phyloP scores from a whole-genome alignment of 2,797 vertebrate species.

The Alectoris magna region DNA sequence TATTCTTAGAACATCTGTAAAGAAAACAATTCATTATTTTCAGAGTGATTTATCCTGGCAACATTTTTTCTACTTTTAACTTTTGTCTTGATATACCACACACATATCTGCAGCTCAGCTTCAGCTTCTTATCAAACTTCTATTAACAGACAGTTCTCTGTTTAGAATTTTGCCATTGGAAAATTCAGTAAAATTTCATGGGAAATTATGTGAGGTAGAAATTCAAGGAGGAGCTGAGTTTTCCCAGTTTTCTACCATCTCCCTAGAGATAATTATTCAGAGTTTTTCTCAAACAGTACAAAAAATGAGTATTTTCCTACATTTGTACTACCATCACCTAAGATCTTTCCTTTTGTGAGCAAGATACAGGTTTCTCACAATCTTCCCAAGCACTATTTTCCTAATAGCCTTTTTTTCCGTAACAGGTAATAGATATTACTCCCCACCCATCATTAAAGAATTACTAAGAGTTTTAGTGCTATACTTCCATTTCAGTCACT shows the following conservation, averaged over 20 bases:
- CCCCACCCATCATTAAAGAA: not conserved
- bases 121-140: not conserved
- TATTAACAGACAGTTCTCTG: not conserved
- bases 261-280: not conserved
- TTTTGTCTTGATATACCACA: not conserved
- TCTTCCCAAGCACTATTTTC: not conserved
- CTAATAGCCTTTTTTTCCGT: not conserved
- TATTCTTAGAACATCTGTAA: not conserved
- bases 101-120: not conserved
- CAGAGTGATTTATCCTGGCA: not conserved
- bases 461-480: not conserved
- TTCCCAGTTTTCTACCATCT: not conserved
- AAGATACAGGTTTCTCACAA: not conserved
- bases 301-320: not conserved
- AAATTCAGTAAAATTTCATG: not conserved
- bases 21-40: not conserved
- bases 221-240: not conserved
- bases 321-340: not conserved
- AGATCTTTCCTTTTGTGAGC: not conserved
- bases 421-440: not conserved
- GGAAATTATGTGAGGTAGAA: not conserved
- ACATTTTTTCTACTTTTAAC: not conserved
- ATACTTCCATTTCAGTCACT: not conserved
- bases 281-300: not conserved
- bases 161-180: not conserved